A percentile compares a stretch with the other conserved stretches of the same genome.
Evolutionary conservation across 2,888 invertebrate species (phyloP).

Genomic region (Maniola hyperantus): DNA sequence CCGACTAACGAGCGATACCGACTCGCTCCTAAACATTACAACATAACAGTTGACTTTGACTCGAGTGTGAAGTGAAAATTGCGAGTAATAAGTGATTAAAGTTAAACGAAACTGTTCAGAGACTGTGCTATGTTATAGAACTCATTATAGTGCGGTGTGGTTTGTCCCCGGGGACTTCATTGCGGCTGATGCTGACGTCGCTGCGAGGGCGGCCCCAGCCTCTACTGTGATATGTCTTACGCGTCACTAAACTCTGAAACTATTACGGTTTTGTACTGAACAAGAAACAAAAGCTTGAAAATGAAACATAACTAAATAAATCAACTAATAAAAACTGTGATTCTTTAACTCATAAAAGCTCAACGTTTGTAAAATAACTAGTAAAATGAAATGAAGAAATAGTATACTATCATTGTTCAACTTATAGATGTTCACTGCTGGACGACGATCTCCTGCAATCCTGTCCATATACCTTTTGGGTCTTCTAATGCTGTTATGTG

Average conservation of each 20-base stretch:
- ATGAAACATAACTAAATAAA: no score
- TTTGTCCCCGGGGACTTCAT: slow-evolving; percentile 54
- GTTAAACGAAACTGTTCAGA: slow-evolving; percentile 63
- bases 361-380: no score
- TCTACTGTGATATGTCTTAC: slow-evolving; percentile 42
- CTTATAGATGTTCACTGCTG: no score
- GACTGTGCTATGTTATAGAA: slow-evolving; percentile 71
- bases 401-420: no score
- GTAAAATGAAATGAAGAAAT: no score
- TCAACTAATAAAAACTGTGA: no score
- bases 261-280: neutral
- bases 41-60: slow-evolving; percentile 48
- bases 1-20: slow-evolving; percentile 60
- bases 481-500: no score
- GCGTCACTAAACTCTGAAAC: neutral
- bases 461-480: no score
- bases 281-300: neutral
- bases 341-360: no score
- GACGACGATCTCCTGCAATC: no score
- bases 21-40: slow-evolving; percentile 49
- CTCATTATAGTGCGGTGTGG: slow-evolving; percentile 72
- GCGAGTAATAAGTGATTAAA: slow-evolving; percentile 69
- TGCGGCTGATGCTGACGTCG: slow-evolving; percentile 62
- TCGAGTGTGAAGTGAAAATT: slow-evolving; percentile 79
- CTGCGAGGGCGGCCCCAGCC: slow-evolving; percentile 73